phyloP scores from a whole-genome alignment of 1,140 invertebrate genomes.

The Drosophila sp. region DNA sequence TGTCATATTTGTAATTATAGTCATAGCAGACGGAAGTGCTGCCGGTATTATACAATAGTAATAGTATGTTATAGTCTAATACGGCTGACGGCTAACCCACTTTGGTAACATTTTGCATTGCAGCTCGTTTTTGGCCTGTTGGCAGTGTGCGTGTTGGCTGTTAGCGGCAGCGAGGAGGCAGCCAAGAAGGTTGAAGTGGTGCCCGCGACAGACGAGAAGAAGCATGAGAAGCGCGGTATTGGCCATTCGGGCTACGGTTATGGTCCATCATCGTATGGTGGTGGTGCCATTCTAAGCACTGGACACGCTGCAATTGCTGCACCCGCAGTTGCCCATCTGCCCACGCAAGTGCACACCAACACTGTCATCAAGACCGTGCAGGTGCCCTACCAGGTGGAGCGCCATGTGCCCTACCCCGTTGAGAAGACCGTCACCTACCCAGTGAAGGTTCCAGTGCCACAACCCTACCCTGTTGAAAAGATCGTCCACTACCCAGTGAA shows the following conservation, averaged over 20 bases:
- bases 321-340: constrained; percentile 54
- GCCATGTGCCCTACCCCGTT: constrained; percentile 87
- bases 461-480: constrained; percentile 88
- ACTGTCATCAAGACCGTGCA: constrained; percentile 85
- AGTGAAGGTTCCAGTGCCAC: constrained; percentile 87
- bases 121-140: constrained; percentile 86
- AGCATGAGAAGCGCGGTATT: constrained; percentile 90
- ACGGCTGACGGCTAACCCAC: constrained; percentile 49
- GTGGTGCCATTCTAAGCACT: constrained; percentile 61
- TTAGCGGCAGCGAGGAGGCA: constrained; percentile 85
- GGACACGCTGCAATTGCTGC: constrained; percentile 30
- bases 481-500: constrained; percentile 87
- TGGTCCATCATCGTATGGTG: constrained; percentile 63
- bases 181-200: constrained; percentile 75
- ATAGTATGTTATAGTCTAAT: too few species aligned
- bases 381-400: constrained; percentile 88
- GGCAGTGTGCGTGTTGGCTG: constrained; percentile 83
- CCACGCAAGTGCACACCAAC: constrained; percentile 84
- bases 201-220: constrained; percentile 86
- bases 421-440: constrained; percentile 88
- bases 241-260: constrained; percentile 86
- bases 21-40: constrained; percentile 53
- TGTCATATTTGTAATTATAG: constrained; percentile 75
- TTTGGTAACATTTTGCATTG: constrained; percentile 45
- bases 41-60: constrained; percentile 56